Conservation (phyloP, 2,797 vertebrate genomes). For the Anguilla obscura region DNA sequence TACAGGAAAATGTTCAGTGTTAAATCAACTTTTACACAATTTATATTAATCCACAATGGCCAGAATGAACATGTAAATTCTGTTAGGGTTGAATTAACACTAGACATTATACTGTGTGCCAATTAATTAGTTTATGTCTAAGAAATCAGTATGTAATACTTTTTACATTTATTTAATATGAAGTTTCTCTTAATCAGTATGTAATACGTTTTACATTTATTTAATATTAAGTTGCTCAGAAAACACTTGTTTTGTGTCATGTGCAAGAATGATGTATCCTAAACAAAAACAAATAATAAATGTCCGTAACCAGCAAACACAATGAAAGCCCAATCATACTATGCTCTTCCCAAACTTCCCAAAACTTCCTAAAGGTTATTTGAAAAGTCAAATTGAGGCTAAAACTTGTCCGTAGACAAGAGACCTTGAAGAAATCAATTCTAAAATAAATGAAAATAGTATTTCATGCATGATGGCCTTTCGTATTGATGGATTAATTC, state of each 20-base stretch:
- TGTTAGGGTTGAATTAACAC: too few relatives aligned
- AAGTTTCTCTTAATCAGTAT: background rate
- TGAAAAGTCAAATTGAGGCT: background rate
- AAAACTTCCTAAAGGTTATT: background rate
- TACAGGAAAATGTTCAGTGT: too few relatives aligned
- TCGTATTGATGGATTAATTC: conserved; percentile 29
- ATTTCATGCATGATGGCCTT: conserved; percentile 11
- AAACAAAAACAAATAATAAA: background rate
- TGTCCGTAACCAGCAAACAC: background rate
- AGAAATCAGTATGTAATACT: background rate
- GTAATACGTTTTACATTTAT: background rate
- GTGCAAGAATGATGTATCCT: background rate
- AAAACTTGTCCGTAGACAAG: background rate
- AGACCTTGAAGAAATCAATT: background rate
- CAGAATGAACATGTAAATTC: too few relatives aligned
- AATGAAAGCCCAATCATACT: background rate
- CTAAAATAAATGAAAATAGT: background rate
- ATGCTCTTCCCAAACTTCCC: background rate
- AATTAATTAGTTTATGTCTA: background rate
- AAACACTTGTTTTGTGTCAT: background rate
- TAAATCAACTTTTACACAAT: too few relatives aligned
- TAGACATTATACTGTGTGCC: too few relatives aligned
- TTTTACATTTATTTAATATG: background rate
- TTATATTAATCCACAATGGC: too few relatives aligned
- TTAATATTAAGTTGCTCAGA: background rate